phyloP scores from a whole-genome alignment of 2,113 vertebrate genomes.

The Brachypteracias leptosomus region DNA sequence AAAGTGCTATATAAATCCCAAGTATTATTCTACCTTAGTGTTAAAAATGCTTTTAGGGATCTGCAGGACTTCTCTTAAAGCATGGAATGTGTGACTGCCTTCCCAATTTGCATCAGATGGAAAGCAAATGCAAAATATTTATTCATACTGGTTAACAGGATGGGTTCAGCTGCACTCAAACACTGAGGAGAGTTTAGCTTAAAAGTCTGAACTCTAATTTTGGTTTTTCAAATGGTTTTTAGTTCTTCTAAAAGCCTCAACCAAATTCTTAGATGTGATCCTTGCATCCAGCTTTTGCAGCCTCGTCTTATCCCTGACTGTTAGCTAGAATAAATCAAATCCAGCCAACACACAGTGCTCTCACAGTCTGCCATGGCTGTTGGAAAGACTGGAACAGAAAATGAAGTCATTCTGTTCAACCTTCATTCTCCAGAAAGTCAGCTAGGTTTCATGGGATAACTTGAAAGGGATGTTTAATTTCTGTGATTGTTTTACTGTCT shows the following conservation, averaged over 20 bases:
- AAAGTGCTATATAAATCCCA: not conserved
- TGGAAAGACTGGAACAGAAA: not conserved
- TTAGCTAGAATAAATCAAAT: not conserved
- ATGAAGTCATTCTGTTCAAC: not conserved
- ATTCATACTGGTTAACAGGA: not conserved
- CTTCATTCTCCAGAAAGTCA: not conserved
- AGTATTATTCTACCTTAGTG: not conserved
- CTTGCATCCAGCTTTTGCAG: not conserved
- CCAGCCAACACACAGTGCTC: not conserved
- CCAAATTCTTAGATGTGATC: not conserved
- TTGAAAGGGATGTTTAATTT: constrained; percentile 5
- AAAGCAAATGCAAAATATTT: constrained; percentile 10
- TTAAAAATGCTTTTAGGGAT: not conserved
- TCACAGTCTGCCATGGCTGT: not conserved
- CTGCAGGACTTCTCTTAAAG: not conserved
- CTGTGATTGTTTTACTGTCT: not conserved
- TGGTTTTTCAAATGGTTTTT: not conserved
- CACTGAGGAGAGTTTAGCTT: not conserved
- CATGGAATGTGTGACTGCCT: not conserved
- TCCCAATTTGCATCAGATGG: not conserved
- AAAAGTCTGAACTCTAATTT: not conserved
- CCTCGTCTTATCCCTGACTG: not conserved
- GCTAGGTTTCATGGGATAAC: not conserved
- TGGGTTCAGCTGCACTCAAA: not conserved
- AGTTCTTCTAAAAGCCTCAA: not conserved